phyloP scores from a whole-genome alignment of 2,113 vertebrate species.

The Rhinoderma darwinii region DNA sequence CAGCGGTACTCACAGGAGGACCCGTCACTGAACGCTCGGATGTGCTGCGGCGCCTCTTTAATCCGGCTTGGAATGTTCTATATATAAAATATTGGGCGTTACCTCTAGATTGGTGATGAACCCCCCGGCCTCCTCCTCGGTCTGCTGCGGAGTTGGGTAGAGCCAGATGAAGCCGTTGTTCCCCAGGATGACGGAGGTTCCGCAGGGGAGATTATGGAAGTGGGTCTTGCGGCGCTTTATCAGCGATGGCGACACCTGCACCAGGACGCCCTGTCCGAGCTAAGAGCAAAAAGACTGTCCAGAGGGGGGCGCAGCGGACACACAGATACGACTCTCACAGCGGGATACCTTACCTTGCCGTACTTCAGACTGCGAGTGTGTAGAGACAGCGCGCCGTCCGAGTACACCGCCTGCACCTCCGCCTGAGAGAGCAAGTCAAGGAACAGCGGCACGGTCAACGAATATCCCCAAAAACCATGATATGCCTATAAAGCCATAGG shows the following conservation, averaged over 20 bases:
- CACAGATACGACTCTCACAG: no score
- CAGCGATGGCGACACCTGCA: conserved; percentile 91
- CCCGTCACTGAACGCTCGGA: no score
- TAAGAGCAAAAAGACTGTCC: conserved; percentile 60
- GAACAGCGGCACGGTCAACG: conserved; percentile 54
- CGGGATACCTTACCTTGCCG: conserved; percentile 81
- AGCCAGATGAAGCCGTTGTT: conserved; percentile 97
- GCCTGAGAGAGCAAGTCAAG: conserved; percentile 78
- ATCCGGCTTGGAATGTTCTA: no score
- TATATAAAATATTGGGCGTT: no score
- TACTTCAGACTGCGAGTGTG: conserved; percentile 97
- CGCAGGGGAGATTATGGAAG: conserved; percentile 93
- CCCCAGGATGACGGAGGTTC: conserved; percentile 90
- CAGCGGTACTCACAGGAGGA: no score
- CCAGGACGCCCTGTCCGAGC: conserved; percentile 92
- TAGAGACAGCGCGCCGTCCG: conserved; percentile 89
- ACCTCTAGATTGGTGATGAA: conserved; percentile 89
- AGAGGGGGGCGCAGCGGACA: not conserved
- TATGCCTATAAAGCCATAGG: no score
- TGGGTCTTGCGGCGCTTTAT: conserved; percentile 96
- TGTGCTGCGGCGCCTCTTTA: no score
- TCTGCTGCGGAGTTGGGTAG: conserved; percentile 84
- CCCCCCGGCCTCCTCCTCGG: conserved; percentile 88
- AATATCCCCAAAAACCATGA: no score
- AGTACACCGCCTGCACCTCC: conserved; percentile 94